Evolutionary conservation across 2,888 invertebrate genomes (phyloP).

Genomic region (Chloromyia formosa): DNA sequence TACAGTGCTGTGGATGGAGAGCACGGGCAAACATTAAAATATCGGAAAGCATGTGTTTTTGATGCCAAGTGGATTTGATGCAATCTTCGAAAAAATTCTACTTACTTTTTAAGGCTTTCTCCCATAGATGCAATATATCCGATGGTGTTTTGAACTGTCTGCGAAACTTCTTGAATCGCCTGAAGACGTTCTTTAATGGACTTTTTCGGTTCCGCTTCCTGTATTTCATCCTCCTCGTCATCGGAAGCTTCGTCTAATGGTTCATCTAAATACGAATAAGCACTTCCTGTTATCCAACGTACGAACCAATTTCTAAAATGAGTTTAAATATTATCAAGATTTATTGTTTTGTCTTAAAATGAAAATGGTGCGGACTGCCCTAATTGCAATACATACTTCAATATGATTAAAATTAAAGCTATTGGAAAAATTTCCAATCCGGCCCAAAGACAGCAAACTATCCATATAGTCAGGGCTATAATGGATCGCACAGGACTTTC

Average conservation of each 20-base stretch:
- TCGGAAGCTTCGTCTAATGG: conserved; percentile 75
- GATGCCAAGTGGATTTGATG: neutral
- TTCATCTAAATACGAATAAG: conserved; percentile 68
- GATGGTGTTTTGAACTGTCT: conserved; percentile 94
- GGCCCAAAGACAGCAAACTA: conserved; percentile 91
- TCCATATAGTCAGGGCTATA: conserved; percentile 83
- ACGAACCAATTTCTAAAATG: conserved; percentile 62
- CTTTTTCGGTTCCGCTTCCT: conserved; percentile 95
- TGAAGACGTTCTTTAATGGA: conserved; percentile 92
- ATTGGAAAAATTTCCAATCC: conserved; percentile 95
- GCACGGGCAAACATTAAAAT: no score
- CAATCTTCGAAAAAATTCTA: no score
- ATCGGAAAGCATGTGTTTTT: conserved; percentile 21
- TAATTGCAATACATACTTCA: conserved; percentile 63
- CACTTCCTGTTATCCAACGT: conserved; percentile 60
- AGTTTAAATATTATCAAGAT: neutral
- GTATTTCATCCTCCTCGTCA: conserved; percentile 91
- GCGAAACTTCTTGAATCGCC: conserved; percentile 96
- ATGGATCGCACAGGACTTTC: conserved; percentile 88
- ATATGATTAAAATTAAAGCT: conserved; percentile 80
- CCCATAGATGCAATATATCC: conserved; percentile 94
- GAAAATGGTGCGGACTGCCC: neutral
- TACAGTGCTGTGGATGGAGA: conserved; percentile 77
- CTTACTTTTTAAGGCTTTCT: conserved; percentile 93
- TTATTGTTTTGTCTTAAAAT: neutral